Evolutionary conservation across 2,888 invertebrate species (phyloP), one percentile per base, ranked within the genome.

Genomic region (Tipula confusa): DNA sequence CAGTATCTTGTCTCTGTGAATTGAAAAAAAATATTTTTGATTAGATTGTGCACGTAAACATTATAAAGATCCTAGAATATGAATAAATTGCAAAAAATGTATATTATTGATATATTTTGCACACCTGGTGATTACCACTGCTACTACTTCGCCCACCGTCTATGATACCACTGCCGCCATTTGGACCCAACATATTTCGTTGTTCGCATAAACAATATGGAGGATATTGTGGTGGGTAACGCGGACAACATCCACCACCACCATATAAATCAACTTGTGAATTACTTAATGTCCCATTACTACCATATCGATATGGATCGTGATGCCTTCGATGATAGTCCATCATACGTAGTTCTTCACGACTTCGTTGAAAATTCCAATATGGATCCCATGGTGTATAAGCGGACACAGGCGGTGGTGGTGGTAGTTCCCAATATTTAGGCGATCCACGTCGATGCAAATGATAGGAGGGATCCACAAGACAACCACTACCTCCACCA

Each of bases 1-100:
- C 96, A 83, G 92, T 90, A 86, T 95, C 95, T 88, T 93, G 93
- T 18, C 91, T 90, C 93, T 93, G 89, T 29, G 91, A 91, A 85
- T 86, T 84, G 83, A 82, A 83, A 48, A 84, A 83, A 84, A 83
- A 24, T 83, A 18, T 31, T 9, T 48, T 18, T 29, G 79, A 79
- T 79, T 84, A 38, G 36, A 33, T 31, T 24, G 18, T 36, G 11
- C n/a, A n/a, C n/a, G n/a, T n/a, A n/a, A n/a, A n/a, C n/a, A n/a
- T n/a, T n/a, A 48, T 82, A 83, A 83, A n/a, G 29, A 81, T 1
- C n/a, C 29, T n/a, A 13, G n/a, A n/a, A 29, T 9, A 9, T 36
- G 31, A 5, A n/a, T 13, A 38, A 38, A 4, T 13, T 5, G 38
- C n/a, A 13, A 13, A 38, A 13, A 3, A 31, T 31, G 7, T 31